These are phyloP conservation scores for Myiothlypis coronata DNA, from an alignment of 2,797 vertebrate species.

Conservation along the genomic window DNA sequence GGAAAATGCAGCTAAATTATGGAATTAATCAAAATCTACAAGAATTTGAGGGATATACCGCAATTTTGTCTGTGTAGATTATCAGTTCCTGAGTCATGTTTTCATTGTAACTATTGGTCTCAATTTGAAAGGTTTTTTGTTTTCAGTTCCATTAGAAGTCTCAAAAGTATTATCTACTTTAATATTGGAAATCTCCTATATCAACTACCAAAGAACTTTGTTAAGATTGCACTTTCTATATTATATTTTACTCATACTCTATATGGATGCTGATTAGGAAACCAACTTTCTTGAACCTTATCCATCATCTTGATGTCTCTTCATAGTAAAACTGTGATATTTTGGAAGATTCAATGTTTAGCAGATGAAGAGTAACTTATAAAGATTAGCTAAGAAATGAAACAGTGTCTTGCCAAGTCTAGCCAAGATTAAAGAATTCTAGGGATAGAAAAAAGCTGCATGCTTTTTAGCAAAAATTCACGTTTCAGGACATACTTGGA, in stretches of 20 bases:
- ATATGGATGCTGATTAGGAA: conserved; percentile 2
- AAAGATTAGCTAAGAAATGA: conserved; percentile 19
- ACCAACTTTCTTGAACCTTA: neutral
- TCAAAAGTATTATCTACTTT: neutral
- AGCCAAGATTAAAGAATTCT: conserved; percentile 5
- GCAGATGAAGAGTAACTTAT: neutral
- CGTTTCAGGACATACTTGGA: neutral
- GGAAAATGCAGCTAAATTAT: neutral
- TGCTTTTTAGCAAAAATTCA: neutral
- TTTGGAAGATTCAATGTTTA: conserved; percentile 29
- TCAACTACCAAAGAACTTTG: neutral
- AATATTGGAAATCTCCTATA: neutral
- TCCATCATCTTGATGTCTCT: neutral
- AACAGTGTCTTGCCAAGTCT: neutral
- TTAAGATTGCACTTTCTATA: neutral
- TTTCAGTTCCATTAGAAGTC: neutral
- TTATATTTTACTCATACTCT: neutral
- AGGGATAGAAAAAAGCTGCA: neutral
- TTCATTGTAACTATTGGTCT: neutral
- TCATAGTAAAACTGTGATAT: neutral
- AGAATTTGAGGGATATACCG: neutral
- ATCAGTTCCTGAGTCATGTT: neutral
- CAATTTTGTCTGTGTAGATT: neutral
- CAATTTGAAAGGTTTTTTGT: neutral
- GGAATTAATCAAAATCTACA: neutral